phyloP scores from a whole-genome alignment of 2,113 vertebrate genomes.

The Zapornia atra region DNA sequence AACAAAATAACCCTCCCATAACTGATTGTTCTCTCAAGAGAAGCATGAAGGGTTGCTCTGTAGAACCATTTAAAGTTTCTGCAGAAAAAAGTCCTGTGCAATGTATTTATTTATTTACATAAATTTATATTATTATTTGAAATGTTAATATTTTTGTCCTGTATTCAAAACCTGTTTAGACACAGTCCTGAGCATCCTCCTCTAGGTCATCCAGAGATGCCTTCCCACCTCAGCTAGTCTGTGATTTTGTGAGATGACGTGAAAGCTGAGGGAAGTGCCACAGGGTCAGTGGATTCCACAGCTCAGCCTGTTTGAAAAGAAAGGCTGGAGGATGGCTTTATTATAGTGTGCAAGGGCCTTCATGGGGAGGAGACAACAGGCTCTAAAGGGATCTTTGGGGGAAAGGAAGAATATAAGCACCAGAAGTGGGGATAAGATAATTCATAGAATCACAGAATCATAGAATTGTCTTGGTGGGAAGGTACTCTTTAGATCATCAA shows the following conservation, averaged over 20 bases:
- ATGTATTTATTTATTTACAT: not conserved
- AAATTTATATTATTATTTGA: not conserved
- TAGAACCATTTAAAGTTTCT: not conserved
- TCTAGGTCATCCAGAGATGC: not conserved
- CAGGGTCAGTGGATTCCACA: not conserved
- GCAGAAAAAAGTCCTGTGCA: not conserved
- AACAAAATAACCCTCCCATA: not conserved
- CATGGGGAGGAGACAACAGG: not conserved
- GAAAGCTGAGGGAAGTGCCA: not conserved
- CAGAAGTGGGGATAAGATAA: not conserved
- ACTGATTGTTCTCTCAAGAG: not conserved
- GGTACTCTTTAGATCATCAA: no score
- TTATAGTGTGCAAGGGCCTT: not conserved
- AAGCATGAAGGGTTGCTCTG: not conserved
- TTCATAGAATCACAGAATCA: not conserved
- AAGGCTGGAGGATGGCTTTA: not conserved
- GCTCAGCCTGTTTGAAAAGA: not conserved
- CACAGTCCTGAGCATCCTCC: not conserved
- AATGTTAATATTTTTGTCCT: not conserved
- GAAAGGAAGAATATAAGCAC: not conserved
- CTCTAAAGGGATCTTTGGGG: not conserved
- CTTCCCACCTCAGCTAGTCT: not conserved
- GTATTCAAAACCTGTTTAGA: not conserved
- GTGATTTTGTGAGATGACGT: not conserved
- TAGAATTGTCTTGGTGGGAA: no score